Conservation (phyloP, 2,113 vertebrate species). For the Chionis minor region DNA sequence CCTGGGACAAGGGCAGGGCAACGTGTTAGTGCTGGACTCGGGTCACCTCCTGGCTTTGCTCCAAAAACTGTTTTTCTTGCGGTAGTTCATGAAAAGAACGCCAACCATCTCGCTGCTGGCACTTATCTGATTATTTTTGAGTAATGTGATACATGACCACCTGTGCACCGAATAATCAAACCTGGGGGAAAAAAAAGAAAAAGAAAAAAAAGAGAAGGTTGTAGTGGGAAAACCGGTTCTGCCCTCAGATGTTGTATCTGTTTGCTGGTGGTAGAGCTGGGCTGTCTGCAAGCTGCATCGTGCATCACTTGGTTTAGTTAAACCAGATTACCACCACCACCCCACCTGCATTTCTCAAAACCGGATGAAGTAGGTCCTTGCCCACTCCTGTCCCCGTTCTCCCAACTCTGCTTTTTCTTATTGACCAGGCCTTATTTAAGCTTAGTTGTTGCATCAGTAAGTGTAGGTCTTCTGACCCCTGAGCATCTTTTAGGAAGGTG, state of each 20-base stretch:
- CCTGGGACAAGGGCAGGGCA: not conserved
- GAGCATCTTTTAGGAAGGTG: not conserved
- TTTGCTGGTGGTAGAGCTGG: not conserved
- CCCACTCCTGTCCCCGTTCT: not conserved
- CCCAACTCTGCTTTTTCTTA: not conserved
- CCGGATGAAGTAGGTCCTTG: too few relatives aligned
- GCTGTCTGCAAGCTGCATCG: not conserved
- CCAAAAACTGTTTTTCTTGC: not conserved
- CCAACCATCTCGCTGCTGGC: not conserved
- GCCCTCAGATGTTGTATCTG: fast-evolving
- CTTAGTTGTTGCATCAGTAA: not conserved
- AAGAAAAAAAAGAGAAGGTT: not conserved
- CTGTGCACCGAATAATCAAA: not conserved
- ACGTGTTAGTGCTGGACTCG: not conserved
- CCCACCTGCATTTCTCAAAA: too few relatives aligned
- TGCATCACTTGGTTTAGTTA: not conserved
- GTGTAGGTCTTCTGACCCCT: not conserved
- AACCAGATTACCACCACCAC: too few relatives aligned
- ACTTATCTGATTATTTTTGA: not conserved
- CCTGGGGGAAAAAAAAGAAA: not conserved
- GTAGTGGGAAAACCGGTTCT: not conserved
- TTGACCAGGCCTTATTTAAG: not conserved
- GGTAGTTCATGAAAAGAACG: not conserved
- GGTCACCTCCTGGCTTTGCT: not conserved
- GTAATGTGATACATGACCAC: not conserved